Base-by-base conservation (phyloP, 2,888 invertebrate species). In the Leptura quadrifasciata region DNA sequence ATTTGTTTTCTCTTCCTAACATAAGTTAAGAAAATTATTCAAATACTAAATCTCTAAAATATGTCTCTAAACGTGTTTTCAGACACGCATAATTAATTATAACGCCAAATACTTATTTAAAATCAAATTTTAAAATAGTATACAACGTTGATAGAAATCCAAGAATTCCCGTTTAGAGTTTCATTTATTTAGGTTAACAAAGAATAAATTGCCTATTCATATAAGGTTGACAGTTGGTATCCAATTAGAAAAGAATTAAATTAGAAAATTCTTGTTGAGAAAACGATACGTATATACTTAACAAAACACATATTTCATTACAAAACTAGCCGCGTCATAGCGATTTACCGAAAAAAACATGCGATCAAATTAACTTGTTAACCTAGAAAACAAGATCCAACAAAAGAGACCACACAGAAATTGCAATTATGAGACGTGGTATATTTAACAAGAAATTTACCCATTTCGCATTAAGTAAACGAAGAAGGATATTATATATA, bases 291-390 rank as follows among this genome's bases (percentile, higher is more conserved):
- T 20, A 35, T 58, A 57, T 69, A 39, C 39, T 39, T 39, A 21
- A 24, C 68, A 55, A 55, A 55, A 55, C 68, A 68, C 68, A 68
- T 31, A 57, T 55, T 63, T 63, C 17, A 63, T 35, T 39, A 39
- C 18, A 63, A 63, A 63, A 63, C 18, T 39, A 63, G 20, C 63
- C 18, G 18, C 60, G 60, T 27, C 60, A 60, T 60, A 60, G 18
- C 21, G n/a, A 21, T 67, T 21, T 27, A 24, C 20, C 31, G 17
- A 57, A 68, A 68, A 68, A 68, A 55, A 68, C 15, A 12, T 6
- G 20, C n/a, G 5, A 54, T 55, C 55, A 68, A 68, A 68, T 68
- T 68, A 55, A 68, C 68, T 68, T 55, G 68, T 68, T 68, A 68
- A 35, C 68, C 68, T 68, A 68, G 55, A 68, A 54, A 68, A 68